Base-by-base conservation (phyloP, 2,888 invertebrate genomes). In the Pseudococcus viburni region DNA sequence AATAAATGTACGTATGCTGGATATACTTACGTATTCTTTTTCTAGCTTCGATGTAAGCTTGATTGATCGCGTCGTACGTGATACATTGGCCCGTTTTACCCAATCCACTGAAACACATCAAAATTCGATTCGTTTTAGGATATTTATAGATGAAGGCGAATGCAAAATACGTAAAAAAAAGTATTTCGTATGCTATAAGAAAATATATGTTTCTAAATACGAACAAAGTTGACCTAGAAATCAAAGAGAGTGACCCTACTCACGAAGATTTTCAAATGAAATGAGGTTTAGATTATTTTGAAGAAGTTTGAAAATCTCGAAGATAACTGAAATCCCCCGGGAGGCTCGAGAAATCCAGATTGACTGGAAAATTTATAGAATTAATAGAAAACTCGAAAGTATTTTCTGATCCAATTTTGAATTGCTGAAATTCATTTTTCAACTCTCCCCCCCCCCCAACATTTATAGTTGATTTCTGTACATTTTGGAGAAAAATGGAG, bases 11-110 rank as follows among this genome's bases (percentile, higher is more conserved):
- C 33, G 15, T 17, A 1, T 15, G 7, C 7, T 33, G 6, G 15
- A 19, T 83, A 83, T 90, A 95, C 96, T 96, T 94, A 97, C 97
- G 94, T 91, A 97, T 96, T 92, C 97, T 94, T 92, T 96, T 96
- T 91, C 97, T 94, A 85, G 96, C 96, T 91, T 97, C 96, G 90
- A 96, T 92, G 92, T 97, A 97, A 83, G 97, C 97, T 90, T 96
- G 95, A 93, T 97, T 97, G 89, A 97, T 94, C 86, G 97, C 96
- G 91, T 97, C 96, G 91, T 96, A 97, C 7, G 97, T 97, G 91
- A 97, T 96, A 92, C 97, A 97, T 89, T 95, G 95, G 90, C 95
- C 94, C 86, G 95, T 94, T 84, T 94, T 94, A 90, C 94, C 94
- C 91, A 94, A 95, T 33, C 93, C 93, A 89, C 95, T 95, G 93